Percentiles rank a stretch among this genome's conserved stretches.
Conservation (phyloP, 2,888 invertebrate species). For the Caenorhabditis doughertyi region DNA sequence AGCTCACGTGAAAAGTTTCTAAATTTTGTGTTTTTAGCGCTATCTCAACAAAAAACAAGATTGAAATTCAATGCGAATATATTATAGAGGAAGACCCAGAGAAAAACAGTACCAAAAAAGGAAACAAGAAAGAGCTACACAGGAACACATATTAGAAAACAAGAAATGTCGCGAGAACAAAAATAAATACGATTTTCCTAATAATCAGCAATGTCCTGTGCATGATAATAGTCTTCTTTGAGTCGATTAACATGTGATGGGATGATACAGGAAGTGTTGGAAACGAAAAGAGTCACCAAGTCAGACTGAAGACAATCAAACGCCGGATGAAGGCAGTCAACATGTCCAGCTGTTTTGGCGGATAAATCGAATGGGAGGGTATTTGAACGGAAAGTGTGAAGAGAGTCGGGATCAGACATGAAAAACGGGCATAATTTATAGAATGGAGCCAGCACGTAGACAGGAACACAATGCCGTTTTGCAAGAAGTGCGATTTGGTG, state of each 20-base stretch:
- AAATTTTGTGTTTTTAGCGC: too few relatives aligned
- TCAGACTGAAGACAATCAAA: constrained; percentile 75
- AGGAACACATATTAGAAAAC: neutral
- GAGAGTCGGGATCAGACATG: constrained; percentile 59
- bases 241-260: constrained; percentile 74
- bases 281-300: constrained; percentile 74
- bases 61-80: neutral
- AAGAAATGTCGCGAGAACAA: neutral
- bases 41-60: too few relatives aligned
- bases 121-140: neutral
- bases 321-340: constrained; percentile 71
- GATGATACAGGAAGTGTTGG: constrained; percentile 72
- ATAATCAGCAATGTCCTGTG: constrained; percentile 64
- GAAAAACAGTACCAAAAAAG: neutral
- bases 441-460: constrained; percentile 76
- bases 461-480: constrained; percentile 77
- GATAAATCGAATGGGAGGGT: constrained; percentile 48
- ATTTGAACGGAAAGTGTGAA: constrained; percentile 61
- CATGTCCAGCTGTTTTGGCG: constrained; percentile 38
- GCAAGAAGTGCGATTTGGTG: constrained; percentile 77
- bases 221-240: constrained; percentile 77
- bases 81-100: neutral
- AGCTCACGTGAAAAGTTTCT: too few relatives aligned
- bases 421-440: constrained; percentile 77
- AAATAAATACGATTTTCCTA: neutral